A percentile compares a stretch with the other conserved stretches of the same genome.
Evolutionary conservation across 2,797 vertebrate species (phyloP).

Genomic region (Myotis findleyi): DNA sequence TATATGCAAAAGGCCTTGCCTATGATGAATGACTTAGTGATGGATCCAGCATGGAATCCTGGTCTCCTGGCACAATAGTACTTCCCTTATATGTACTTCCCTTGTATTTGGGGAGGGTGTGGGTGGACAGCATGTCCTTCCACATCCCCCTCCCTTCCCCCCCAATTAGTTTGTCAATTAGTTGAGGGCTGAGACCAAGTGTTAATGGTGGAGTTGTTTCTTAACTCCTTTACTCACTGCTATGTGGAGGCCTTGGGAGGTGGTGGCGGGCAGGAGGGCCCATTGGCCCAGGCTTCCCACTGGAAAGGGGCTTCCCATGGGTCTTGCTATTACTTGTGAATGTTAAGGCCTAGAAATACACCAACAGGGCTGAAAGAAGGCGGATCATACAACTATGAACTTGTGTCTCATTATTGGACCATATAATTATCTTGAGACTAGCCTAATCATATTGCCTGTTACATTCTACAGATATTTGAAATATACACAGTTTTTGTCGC

Average conservation of each 20-base stretch:
- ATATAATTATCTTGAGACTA: slow-evolving; percentile 24
- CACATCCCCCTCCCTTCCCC: too few relatives aligned
- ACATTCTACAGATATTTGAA: slow-evolving; percentile 37
- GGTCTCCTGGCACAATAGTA: background rate
- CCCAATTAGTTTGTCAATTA: slow-evolving; percentile 35
- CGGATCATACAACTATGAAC: background rate
- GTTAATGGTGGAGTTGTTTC: background rate
- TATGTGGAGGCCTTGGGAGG: background rate
- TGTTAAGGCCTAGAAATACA: background rate
- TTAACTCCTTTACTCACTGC: background rate
- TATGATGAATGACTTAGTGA: background rate
- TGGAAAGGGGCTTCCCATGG: background rate
- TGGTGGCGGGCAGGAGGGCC: background rate
- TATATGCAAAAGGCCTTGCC: background rate
- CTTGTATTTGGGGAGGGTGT: background rate
- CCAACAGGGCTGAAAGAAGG: background rate
- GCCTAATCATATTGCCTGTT: background rate
- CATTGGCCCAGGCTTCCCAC: background rate
- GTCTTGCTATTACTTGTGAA: background rate
- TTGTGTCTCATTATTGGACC: background rate
- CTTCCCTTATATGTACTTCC: background rate
- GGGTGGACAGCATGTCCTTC: background rate
- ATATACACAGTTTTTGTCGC: background rate
- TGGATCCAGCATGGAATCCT: background rate
- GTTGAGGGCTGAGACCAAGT: background rate